Base-by-base conservation (phyloP, 2,888 invertebrate genomes). In the Drosophila helvetica region DNA sequence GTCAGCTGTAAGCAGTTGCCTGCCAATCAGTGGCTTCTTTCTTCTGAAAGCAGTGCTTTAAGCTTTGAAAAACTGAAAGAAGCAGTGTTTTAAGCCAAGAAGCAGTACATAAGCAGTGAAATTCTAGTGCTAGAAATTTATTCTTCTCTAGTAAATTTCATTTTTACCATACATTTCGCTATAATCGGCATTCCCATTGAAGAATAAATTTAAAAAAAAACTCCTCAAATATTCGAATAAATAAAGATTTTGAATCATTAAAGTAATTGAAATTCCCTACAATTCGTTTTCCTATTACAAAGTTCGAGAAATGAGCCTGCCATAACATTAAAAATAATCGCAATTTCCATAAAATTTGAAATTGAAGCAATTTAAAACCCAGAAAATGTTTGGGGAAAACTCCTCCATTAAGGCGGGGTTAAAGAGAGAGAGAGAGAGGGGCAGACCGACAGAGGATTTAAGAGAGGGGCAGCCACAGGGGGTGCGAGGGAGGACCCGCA, bases 241-340 rank as follows among this genome's bases (percentile, higher is more conserved):
- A 15, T 7, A 38, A 7, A 1, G 38, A 38, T n/a, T 38, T n/a
- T n/a, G 6, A 2, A 38, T 6, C 15, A n/a, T 38, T 38, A n/a
- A 53, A 65, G 52, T 27, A 38, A 64, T 64, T 64, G 46, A 38
- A 33, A 18, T 50, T 63, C 15, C 7, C 22, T 10, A 3, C 17
- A 62, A 43, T 6, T 15, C 3, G 10, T 1, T 42, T 17, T 7
- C 6, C 2, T 10, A 57, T 48, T 30, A 12, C 12, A 62, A 48
- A 50, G 22, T 19, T 12, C 15, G 27, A 27, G 62, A 19, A 12
- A 33, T 6, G 17, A 4, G 12, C 12, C 30, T 12, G 33, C 10
- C 10, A 30, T 30, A 3, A 10, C 30, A 9, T 30, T 30, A 5
- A 12, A 12, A 33, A 5, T 38, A 38, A 38, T 38, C 5, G 15